Evolutionary conservation across 2,888 invertebrate species (phyloP), one percentile per base, ranked within the genome.

Genomic region (Podotricha telesiphe): DNA sequence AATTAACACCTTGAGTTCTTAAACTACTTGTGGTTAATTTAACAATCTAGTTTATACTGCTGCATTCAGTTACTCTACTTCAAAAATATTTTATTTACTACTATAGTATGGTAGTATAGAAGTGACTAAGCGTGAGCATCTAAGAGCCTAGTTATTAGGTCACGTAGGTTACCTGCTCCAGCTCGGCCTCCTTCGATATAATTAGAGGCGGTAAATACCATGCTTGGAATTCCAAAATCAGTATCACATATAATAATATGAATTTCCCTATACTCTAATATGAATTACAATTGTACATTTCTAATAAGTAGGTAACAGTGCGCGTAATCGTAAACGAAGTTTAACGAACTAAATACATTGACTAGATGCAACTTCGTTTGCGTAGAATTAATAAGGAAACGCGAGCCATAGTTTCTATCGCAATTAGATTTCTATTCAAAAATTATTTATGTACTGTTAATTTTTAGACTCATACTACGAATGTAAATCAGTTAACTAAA

Each of bases 141-240:
- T 59, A 62, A 48, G 34, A 34, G 37, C 62, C 48, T 62, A 62
- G 62, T 62, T 62, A 62, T 62, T 62, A 50, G 62, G 62, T 50
- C 62, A 62, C 47, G 34, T 19, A 62, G 47, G 50, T 50, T 62
- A 62, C 48, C 62, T 62, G 47, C 47, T 8, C 62, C 50, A 62
- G 62, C 50, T 62, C 48, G 48, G 34, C 15, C 48, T 28, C 62
- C 62, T 62, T 50, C 62, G 48, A 62, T 62, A 50, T 13, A 50
- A 62, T 62, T 62, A 62, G 62, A 50, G 48, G 37, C 19, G 62
- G 62, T 62, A 62, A 50, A 62, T 62, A 62, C 50, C 62, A 62
- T 50, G 47, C 34, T 50, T 62, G 19, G 37, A 62, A 50, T 62
- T 62, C 48, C 62, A 48, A 50, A 62, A 62, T 47, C 62, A 48